Conservation (phyloP, 2,888 invertebrate genomes). For the Heliconius hortense region DNA sequence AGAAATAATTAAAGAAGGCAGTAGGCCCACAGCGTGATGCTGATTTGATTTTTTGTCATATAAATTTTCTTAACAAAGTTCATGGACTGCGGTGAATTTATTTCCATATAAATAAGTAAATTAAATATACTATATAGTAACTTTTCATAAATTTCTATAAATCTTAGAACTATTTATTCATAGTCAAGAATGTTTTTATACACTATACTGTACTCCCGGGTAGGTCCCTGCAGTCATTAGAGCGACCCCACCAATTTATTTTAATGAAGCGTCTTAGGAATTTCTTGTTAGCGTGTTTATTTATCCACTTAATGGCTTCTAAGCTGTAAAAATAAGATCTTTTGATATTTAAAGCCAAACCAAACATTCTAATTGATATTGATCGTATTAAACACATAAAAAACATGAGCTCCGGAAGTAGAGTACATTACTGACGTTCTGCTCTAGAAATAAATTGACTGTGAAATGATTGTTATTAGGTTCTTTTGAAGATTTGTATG, state of each 20-base stretch:
- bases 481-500: background rate
- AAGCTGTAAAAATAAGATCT: slow-evolving; percentile 16
- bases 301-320: background rate
- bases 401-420: slow-evolving; percentile 18
- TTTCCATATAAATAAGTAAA: no score
- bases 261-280: slow-evolving; percentile 7
- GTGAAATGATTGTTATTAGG: background rate
- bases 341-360: slow-evolving; percentile 21
- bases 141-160: background rate
- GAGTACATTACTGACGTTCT: slow-evolving; percentile 8
- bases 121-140: background rate
- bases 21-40: no score
- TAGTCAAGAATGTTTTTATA: background rate
- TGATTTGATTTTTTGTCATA: no score
- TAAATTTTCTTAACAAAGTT: no score
- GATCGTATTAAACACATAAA: slow-evolving; percentile 17
- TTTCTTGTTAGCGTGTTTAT: slow-evolving; percentile 12
- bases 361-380: slow-evolving; percentile 12
- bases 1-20: no score
- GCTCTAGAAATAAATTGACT: background rate
- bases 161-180: background rate
- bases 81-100: no score
- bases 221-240: background rate
- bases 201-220: background rate
- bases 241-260: background rate